A percentile compares a stretch with the other conserved stretches of the same genome.
These are phyloP conservation scores for Sebastes itinus DNA, from an alignment of 2,797 vertebrate genomes.

Conservation along the genomic window DNA sequence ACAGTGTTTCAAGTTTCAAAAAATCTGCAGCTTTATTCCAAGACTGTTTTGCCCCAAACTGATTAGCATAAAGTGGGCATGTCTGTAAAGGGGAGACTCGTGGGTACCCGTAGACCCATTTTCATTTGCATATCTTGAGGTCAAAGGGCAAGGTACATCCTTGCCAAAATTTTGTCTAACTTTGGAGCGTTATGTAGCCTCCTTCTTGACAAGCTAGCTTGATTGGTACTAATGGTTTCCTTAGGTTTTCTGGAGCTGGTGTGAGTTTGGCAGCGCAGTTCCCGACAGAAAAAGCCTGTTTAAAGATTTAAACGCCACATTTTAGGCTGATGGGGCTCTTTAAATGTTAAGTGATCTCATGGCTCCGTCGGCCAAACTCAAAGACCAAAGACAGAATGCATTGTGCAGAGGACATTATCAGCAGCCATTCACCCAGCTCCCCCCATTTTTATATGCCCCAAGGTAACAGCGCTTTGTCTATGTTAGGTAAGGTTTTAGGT, in stretches of 20 bases:
- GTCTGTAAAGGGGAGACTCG: too few species aligned
- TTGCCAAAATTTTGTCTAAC: too few species aligned
- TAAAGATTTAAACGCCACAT: conserved; percentile 38
- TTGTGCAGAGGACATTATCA: conserved; percentile 13
- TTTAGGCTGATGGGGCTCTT: conserved; percentile 44
- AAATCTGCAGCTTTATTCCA: too few species aligned
- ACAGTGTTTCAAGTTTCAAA: too few species aligned
- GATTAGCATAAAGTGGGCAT: too few species aligned
- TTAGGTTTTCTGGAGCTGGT: not conserved
- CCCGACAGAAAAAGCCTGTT: not conserved
- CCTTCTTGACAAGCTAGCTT: too few species aligned
- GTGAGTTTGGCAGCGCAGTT: not conserved
- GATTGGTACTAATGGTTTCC: too few species aligned
- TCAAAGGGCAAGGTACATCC: too few species aligned
- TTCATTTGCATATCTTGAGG: too few species aligned
- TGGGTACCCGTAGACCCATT: too few species aligned
- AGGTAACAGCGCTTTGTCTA: not conserved
- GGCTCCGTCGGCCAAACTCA: conserved; percentile 37
- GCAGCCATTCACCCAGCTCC: not conserved
- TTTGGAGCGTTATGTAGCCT: too few species aligned
- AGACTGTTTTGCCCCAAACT: too few species aligned
- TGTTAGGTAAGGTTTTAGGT: not conserved
- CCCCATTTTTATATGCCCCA: not conserved
- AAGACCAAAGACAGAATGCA: conserved; percentile 28
- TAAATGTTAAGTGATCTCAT: conserved; percentile 66